Base-by-base conservation (phyloP, 2,888 invertebrate genomes). In the Candidula unifasciata region DNA sequence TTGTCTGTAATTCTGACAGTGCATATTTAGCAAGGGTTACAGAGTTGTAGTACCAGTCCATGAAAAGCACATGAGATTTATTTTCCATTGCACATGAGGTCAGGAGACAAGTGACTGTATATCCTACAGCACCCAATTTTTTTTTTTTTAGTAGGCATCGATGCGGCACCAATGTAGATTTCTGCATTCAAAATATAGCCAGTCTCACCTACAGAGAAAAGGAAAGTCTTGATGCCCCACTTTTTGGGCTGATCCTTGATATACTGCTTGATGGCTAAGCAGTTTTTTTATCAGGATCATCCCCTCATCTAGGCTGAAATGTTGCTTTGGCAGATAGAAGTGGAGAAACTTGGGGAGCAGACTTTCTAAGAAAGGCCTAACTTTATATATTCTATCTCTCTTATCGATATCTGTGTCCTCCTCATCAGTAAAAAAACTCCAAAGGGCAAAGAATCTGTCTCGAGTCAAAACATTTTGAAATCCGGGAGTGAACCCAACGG, bases 311-410 rank as follows among this genome's bases (percentile, higher is more conserved):
- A 86, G 54, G 30, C 86, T 82, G 18, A 86, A 33, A 60, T 74
- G 44, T 37, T 78, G 52, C 18, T 44, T n/a, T 27, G 86, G 85
- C n/a, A n/a, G n/a, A n/a, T n/a, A n/a, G n/a, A n/a, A n/a, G n/a
- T n/a, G n/a, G n/a, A n/a, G n/a, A n/a, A n/a, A n/a, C n/a, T n/a
- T n/a, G n/a, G n/a, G n/a, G n/a, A n/a, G n/a, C n/a, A n/a, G n/a
- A n/a, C n/a, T n/a, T 44, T 66, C 64, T 66, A 74, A n/a, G 60
- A 71, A 33, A 85, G 60, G 44, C 33, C 87, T 44, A 35, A 76
- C 78, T 80, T 87, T 87, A 80, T 87, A 87, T 18, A 87, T 84
- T 85, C 85, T 87, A 37, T 87, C 82, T n/a, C 52, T 69, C 79
- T 87, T 87, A 66, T 87, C 82, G 24, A 87, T 21, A 24, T 37